A percentile compares a stretch with the other conserved stretches of the same genome.
Conservation (phyloP, 1,140 invertebrate genomes). For the Leptonema lineaticorne region DNA sequence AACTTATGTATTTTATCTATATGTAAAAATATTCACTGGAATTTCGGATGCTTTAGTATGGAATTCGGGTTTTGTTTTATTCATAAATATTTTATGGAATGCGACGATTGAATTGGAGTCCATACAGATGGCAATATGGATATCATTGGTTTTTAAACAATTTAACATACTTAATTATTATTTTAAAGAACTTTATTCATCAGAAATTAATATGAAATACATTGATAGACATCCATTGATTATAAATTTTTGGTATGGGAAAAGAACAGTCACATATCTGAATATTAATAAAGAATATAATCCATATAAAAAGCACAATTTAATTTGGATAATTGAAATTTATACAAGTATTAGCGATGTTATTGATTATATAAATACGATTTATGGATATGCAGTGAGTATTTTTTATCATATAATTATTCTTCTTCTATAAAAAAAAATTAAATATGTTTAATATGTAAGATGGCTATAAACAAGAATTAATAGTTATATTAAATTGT, state of each 20-base stretch:
- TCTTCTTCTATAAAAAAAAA: too few species aligned
- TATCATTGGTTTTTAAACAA: background rate
- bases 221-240: too few species aligned
- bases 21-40: background rate
- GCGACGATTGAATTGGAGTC: background rate
- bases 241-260: background rate
- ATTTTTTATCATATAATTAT: too few species aligned
- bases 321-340: background rate
- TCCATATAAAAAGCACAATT: background rate
- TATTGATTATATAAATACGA: background rate
- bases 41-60: background rate
- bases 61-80: background rate
- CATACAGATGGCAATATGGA: background rate
- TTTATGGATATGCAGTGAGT: too few species aligned
- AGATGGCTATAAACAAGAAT: too few species aligned
- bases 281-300: background rate
- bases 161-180: background rate
- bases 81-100: background rate
- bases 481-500: too few species aligned
- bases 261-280: background rate
- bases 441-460: too few species aligned
- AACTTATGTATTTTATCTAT: background rate
- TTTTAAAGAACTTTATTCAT: background rate
- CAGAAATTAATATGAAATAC: too few species aligned
- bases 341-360: background rate